A percentile compares a stretch with the other conserved stretches of the same genome.
These are phyloP conservation scores for Onychostoma macrolepis DNA, from an alignment of 2,113 vertebrate species.

Conservation along the genomic window DNA sequence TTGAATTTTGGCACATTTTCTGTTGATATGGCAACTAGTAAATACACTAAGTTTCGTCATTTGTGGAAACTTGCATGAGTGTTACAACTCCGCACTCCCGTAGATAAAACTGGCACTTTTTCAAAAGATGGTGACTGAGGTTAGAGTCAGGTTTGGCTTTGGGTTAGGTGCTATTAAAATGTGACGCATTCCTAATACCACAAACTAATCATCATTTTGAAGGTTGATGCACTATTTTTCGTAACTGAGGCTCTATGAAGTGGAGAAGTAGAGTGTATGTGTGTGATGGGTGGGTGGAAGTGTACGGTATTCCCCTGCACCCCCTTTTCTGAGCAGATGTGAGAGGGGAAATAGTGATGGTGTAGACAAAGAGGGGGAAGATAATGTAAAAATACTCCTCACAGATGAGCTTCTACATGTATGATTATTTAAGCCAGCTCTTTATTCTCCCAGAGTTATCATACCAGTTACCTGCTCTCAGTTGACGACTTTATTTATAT, in stretches of 20 bases:
- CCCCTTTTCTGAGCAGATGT: constrained; percentile 67
- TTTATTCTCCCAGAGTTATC: background rate
- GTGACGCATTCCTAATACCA: background rate
- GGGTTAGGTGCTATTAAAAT: background rate
- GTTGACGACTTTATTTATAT: background rate
- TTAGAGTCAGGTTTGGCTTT: background rate
- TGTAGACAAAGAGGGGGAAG: constrained; percentile 50
- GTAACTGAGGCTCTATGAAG: constrained; percentile 47
- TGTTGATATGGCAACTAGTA: background rate
- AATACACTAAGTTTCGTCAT: background rate
- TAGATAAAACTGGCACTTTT: background rate
- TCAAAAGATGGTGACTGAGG: background rate
- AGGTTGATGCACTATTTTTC: constrained; percentile 38
- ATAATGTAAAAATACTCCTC: constrained; percentile 1
- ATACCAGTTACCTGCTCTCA: background rate
- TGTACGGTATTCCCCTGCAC: constrained; percentile 58
- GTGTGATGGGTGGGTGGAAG: background rate
- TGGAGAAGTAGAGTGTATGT: constrained; percentile 47
- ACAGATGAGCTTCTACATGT: background rate
- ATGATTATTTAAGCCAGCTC: background rate
- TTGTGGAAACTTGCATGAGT: background rate
- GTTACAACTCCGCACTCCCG: background rate
- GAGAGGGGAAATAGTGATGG: constrained; percentile 69
- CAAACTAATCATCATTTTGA: background rate
- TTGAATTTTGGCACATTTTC: background rate